Evolutionary conservation across 2,888 invertebrate genomes (phyloP).

Genomic region (Netelia fuscicornis): DNA sequence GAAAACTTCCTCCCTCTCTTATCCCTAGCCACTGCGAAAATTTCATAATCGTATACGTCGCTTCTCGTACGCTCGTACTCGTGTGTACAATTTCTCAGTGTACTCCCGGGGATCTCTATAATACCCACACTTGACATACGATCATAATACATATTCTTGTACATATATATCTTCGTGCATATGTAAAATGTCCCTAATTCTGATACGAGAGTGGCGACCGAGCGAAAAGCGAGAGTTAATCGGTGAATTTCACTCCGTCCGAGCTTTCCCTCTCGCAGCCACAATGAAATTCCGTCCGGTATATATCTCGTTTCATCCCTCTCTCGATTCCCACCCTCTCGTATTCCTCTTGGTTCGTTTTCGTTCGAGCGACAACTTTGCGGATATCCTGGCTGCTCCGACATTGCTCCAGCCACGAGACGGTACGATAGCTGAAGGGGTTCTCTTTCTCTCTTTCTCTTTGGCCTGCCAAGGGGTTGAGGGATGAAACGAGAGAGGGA

Average conservation of each 20-base stretch:
- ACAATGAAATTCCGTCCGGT: constrained; percentile 58
- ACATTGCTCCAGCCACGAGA: constrained; percentile 43
- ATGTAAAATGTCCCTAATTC: neutral
- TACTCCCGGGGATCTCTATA: constrained; percentile 28
- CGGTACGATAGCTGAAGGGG: constrained; percentile 55
- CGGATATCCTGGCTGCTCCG: constrained; percentile 50
- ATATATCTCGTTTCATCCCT: constrained; percentile 23
- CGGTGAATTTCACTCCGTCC: constrained; percentile 63
- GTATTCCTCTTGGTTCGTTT: constrained; percentile 25
- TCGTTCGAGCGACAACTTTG: constrained; percentile 65
- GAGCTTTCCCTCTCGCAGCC: constrained; percentile 36
- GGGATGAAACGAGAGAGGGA: constrained; percentile 15
- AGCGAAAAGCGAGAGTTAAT: constrained; percentile 59
- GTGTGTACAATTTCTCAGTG: constrained; percentile 34
- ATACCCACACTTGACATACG: neutral
- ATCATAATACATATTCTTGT: too few relatives aligned
- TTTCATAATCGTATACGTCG: constrained; percentile 59
- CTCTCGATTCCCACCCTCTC: neutral
- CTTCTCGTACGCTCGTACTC: constrained; percentile 24
- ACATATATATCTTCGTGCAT: neutral
- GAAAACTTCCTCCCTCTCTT: neutral
- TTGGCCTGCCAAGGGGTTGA: too few relatives aligned
- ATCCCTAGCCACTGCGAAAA: constrained; percentile 50
- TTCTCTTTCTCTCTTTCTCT: constrained; percentile 1
- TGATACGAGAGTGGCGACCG: constrained; percentile 11